Evolutionary conservation across 2,797 vertebrate species (phyloP).

Genomic region (Muscicapa striata): DNA sequence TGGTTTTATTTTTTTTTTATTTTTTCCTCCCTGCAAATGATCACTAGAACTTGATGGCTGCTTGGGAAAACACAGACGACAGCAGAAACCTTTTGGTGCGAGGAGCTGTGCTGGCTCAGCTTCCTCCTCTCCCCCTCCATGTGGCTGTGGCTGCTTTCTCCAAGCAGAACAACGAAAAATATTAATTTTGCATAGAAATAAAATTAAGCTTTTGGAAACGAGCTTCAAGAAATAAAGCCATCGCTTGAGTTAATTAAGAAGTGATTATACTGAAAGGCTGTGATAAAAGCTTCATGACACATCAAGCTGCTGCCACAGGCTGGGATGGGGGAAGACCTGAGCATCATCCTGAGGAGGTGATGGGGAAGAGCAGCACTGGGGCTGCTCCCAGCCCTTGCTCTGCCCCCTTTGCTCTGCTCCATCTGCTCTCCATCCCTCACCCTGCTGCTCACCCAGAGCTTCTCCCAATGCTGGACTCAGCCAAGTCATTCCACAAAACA

Average conservation of each 20-base stretch:
- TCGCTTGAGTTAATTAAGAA: conserved; percentile 80
- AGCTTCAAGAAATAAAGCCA: conserved; percentile 70
- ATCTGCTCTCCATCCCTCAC: not conserved
- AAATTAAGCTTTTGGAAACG: conserved; percentile 76
- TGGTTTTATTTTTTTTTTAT: conserved; percentile 38
- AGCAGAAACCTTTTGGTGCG: not conserved
- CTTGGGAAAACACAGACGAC: conserved; percentile 53
- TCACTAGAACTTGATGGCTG: conserved; percentile 59
- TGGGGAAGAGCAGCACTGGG: not conserved
- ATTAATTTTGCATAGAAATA: conserved; percentile 77
- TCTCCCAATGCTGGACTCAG: accelerated
- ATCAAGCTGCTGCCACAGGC: not conserved
- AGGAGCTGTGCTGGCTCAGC: conserved; percentile 54
- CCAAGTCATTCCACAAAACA: not conserved
- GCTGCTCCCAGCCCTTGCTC: not conserved
- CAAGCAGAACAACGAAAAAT: conserved; percentile 66
- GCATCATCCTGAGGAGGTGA: accelerated
- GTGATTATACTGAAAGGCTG: conserved; percentile 63
- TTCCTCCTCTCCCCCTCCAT: not conserved
- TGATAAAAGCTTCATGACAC: conserved; percentile 21
- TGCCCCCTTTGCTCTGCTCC: not conserved
- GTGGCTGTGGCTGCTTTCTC: not conserved
- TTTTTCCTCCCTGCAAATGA: conserved; percentile 61
- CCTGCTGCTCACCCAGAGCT: accelerated
- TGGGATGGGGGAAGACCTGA: not conserved